phyloP scores from a whole-genome alignment of 2,797 vertebrate genomes.

The Tiaroga cobitis region DNA sequence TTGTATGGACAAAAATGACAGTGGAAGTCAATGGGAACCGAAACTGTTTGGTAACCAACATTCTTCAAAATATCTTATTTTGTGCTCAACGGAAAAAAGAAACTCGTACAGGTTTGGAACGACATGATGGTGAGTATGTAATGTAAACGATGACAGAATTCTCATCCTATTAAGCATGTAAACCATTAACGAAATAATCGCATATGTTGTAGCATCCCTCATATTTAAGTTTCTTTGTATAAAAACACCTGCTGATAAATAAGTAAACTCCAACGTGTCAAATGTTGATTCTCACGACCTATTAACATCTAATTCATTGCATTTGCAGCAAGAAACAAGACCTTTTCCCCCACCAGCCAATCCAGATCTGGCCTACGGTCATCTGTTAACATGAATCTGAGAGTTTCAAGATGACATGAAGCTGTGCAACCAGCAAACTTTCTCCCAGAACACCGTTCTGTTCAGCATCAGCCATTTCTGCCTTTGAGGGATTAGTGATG shows the following conservation, averaged over 20 bases:
- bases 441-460: slow-evolving; percentile 53
- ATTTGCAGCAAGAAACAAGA: not conserved
- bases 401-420: slow-evolving; percentile 37
- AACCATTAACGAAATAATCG: not conserved
- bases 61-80: not conserved
- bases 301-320: not conserved
- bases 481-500: slow-evolving; percentile 65
- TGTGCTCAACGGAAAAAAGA: not conserved
- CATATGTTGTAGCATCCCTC: not conserved
- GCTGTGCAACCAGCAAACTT: slow-evolving; percentile 42
- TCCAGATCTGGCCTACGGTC: slow-evolving; percentile 18
- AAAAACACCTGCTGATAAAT: slow-evolving; percentile 4
- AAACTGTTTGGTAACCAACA: not conserved
- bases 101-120: not conserved
- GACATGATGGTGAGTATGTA: not conserved
- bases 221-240: not conserved
- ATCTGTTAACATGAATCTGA: slow-evolving; percentile 12
- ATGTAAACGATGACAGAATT: not conserved
- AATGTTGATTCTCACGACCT: not conserved
- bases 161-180: not conserved
- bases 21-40: not conserved
- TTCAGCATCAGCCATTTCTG: slow-evolving; percentile 52
- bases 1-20: not conserved
- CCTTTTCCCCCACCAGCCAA: not conserved
- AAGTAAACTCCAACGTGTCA: not conserved